These are phyloP conservation scores for Mellilla xanthometata DNA, from an alignment of 2,888 invertebrate species.

Conservation along the genomic window DNA sequence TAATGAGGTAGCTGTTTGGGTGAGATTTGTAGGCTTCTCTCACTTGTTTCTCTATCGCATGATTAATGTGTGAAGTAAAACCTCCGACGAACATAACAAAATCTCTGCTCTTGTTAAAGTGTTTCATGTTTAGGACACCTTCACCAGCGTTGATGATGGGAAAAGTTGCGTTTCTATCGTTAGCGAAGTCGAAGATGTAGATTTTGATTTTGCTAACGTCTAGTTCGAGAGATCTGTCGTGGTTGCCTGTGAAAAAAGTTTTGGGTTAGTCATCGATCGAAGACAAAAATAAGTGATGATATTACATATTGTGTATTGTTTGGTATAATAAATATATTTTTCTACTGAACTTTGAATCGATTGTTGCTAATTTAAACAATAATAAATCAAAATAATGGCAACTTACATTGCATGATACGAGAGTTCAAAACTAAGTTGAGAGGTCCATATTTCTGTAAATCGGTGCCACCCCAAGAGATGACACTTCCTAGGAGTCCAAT, in stretches of 20 bases:
- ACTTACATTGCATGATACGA: slow-evolving; percentile 66
- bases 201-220: slow-evolving; percentile 59
- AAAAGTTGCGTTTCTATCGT: slow-evolving; percentile 43
- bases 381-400: no score
- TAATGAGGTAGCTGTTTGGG: slow-evolving; percentile 66
- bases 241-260: slow-evolving; percentile 48
- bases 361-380: no score
- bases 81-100: slow-evolving; percentile 66
- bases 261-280: no score
- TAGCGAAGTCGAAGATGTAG: slow-evolving; percentile 61
- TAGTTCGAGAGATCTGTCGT: slow-evolving; percentile 48
- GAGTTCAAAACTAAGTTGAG: slow-evolving; percentile 57
- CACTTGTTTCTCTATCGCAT: slow-evolving; percentile 57
- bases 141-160: slow-evolving; percentile 53
- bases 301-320: no score
- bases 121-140: slow-evolving; percentile 49
- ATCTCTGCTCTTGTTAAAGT: slow-evolving; percentile 51
- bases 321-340: no score
- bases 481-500: slow-evolving; percentile 33
- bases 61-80: slow-evolving; percentile 64
- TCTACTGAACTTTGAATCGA: no score
- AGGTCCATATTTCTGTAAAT: slow-evolving; percentile 67
- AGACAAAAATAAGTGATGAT: no score
- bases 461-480: slow-evolving; percentile 49
- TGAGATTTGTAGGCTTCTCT: slow-evolving; percentile 56